A percentile compares a stretch with the other conserved stretches of the same genome.
Conservation (phyloP, 2,113 vertebrate species). For the Puntigrus tetrazona region DNA sequence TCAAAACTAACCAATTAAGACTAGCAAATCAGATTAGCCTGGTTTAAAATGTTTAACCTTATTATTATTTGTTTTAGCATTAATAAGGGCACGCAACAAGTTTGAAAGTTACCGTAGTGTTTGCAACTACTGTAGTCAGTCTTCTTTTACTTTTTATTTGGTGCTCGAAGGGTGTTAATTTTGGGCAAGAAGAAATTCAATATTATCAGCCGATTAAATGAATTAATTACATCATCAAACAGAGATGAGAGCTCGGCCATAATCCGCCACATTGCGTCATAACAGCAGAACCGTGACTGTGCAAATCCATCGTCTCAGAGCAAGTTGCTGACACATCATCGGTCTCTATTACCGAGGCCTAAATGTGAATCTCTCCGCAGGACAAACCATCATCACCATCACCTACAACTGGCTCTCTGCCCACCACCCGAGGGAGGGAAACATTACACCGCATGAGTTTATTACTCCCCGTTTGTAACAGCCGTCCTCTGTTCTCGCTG, state of each 20-base stretch:
- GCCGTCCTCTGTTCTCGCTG: conserved; percentile 35
- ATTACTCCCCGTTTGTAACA: conserved; percentile 42
- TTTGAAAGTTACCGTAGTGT: not conserved
- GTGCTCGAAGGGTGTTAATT: not conserved
- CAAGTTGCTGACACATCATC: not conserved
- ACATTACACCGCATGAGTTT: conserved; percentile 40
- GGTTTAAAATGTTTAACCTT: not conserved
- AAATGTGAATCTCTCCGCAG: not conserved
- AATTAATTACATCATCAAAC: conserved; percentile 13
- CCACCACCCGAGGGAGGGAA: conserved; percentile 29
- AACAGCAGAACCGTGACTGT: not conserved
- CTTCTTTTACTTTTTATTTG: not conserved
- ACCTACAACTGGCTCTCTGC: conserved; percentile 6
- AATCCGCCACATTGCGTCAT: not conserved
- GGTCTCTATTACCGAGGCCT: not conserved
- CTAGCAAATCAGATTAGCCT: not conserved
- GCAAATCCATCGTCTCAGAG: not conserved
- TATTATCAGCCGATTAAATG: not conserved
- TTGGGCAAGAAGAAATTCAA: not conserved
- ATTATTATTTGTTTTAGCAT: not conserved
- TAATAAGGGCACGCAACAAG: not conserved
- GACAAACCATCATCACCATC: conserved; percentile 13
- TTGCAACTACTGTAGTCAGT: not conserved
- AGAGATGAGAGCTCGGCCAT: not conserved
- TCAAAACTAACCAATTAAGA: not conserved